Evolutionary conservation across 2,797 vertebrate species (phyloP).

Genomic region (Aldrovandia affinis): DNA sequence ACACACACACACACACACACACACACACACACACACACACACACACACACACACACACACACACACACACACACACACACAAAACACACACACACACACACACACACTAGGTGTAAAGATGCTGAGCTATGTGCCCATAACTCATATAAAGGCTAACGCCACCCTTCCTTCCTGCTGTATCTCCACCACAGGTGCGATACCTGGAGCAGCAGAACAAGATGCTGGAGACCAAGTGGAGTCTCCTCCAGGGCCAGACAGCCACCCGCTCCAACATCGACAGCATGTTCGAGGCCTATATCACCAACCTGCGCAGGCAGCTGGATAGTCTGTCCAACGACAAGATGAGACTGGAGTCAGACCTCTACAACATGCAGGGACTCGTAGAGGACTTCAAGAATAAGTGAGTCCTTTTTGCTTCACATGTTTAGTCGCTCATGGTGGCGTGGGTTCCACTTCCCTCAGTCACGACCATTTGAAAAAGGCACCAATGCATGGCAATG

Average conservation of each 20-base stretch:
- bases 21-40: no score
- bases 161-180: constrained; percentile 19
- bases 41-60: no score
- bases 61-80: not conserved
- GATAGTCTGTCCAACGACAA: constrained; percentile 79
- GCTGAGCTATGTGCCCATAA: not conserved
- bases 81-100: not conserved
- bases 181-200: constrained; percentile 81
- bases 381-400: constrained; percentile 95
- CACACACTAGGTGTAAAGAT: not conserved
- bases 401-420: constrained; percentile 69
- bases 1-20: no score
- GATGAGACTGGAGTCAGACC: constrained; percentile 84
- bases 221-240: constrained; percentile 91
- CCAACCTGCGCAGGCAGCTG: constrained; percentile 80
- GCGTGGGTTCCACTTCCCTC: not conserved
- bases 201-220: constrained; percentile 97
- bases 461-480: not conserved
- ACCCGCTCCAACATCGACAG: constrained; percentile 80
- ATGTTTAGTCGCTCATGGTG: not conserved
- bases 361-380: constrained; percentile 88
- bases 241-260: constrained; percentile 85
- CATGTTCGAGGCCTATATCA: constrained; percentile 86
- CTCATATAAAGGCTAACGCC: not conserved
- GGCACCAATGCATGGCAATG: not conserved